Percentiles rank a stretch among this genome's conserved stretches.
Evolutionary conservation across 23 tunicate species (phyloP).

Genomic region (Halocynthia roretzi): DNA sequence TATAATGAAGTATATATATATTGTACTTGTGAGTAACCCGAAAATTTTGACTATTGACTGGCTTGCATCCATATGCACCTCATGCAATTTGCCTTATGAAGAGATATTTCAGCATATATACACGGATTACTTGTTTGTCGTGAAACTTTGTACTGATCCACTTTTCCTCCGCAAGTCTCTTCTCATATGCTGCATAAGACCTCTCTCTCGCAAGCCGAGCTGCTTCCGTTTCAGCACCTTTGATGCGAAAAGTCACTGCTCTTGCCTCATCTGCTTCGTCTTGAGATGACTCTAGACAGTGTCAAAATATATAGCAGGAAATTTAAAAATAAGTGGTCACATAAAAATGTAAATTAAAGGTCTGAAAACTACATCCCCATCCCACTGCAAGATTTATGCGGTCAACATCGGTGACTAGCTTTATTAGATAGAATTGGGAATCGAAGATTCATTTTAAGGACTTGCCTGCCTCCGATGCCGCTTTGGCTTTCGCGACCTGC

Average conservation of each 20-base stretch:
- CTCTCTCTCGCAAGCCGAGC: constrained; percentile 53
- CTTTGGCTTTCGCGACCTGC: constrained; percentile 66
- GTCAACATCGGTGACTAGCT: too few species aligned
- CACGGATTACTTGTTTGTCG: not conserved
- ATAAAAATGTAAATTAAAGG: too few species aligned
- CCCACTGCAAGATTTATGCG: too few species aligned
- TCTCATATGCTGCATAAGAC: constrained; percentile 80
- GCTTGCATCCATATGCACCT: too few species aligned
- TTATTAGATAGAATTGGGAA: not conserved
- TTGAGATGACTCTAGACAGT: constrained; percentile 34
- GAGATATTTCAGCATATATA: too few species aligned
- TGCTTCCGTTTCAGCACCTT: constrained; percentile 77
- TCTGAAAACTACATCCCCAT: too few species aligned
- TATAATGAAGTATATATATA: too few species aligned
- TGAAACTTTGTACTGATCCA: constrained; percentile 52
- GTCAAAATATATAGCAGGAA: too few species aligned
- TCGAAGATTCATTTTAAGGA: constrained; percentile 3
- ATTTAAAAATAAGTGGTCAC: too few species aligned
- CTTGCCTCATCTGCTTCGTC: constrained; percentile 84
- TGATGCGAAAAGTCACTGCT: constrained; percentile 75
- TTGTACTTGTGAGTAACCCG: too few species aligned
- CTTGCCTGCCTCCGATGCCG: constrained; percentile 72
- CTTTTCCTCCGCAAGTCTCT: constrained; percentile 54
- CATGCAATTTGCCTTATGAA: too few species aligned
- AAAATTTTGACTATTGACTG: too few species aligned